Evolutionary conservation across 2,113 vertebrate genomes (phyloP), one percentile per base, ranked within the genome.

Genomic region (Oreotragus oreotragus): DNA sequence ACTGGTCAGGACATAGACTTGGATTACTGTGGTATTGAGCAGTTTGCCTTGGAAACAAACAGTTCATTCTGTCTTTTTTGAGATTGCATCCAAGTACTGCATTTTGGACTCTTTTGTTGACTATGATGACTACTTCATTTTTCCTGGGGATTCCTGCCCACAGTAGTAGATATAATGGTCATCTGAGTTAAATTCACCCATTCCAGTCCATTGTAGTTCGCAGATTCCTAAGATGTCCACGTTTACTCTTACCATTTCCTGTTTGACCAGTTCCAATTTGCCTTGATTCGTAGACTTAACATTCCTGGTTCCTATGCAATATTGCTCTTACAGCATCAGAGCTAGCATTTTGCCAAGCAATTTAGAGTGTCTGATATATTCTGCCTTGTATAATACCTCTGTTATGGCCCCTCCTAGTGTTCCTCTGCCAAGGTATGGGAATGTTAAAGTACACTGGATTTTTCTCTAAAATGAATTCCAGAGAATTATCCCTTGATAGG

Each of bases 381-480:
- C 76, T 39, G n/a, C 23, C 88, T 96, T 30, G 5, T 66, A 83
- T 66, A 89, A 66, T 79, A 30, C 93, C 79, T 97, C 94, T n/a
- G 39, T 64, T 77, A n/a, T 51, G 49, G 10, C 21, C 49, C 14
- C 36, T 94, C 19, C 19, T 90, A 3, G 47, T 88, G 39, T 55
- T 5, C 45, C 27, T 89, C 70, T 94, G 84, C 27, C 16, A 85
- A 55, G 4, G 16, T 88, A 51, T 70, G 87, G 30, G 33, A 17
- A 79, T 83, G 14, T 94, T 96, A 47, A 94, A 9, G 51, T 70
- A 55, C 33, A 60, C 28, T 93, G 43, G 23, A 43, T 84, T 89
- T 91, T 96, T 87, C 13, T 89, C 79, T 93, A 83, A 94, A 94
- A 73, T 91, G 25, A 97, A 70, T 57, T 94, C 21, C 66, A 85